These are phyloP conservation scores for Anaspis maculata DNA, from an alignment of 2,888 invertebrate genomes.

Conservation along the genomic window DNA sequence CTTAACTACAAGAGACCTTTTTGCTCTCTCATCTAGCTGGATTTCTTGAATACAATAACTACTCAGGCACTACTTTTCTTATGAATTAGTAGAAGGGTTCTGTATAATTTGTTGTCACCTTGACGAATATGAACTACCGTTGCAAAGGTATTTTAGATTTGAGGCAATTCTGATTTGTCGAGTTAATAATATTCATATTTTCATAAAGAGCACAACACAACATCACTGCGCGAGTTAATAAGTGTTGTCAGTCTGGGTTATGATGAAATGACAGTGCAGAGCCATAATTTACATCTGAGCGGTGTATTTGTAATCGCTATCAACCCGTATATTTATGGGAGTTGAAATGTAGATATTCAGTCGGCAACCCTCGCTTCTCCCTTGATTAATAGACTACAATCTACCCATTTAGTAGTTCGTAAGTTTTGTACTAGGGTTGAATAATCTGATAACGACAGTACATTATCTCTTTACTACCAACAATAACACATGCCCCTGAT, in stretches of 20 bases:
- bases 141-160: too few species aligned
- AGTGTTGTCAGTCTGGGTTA: slow-evolving; percentile 24
- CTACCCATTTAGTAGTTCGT: slow-evolving; percentile 37
- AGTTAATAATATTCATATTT: too few species aligned
- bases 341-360: slow-evolving; percentile 29
- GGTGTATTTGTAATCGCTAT: slow-evolving; percentile 29
- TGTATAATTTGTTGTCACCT: too few species aligned
- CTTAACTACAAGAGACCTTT: too few species aligned
- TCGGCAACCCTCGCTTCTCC: slow-evolving; percentile 25
- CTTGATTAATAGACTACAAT: slow-evolving; percentile 38
- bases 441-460: slow-evolving; percentile 38
- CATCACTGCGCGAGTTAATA: slow-evolving; percentile 8
- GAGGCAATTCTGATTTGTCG: too few species aligned
- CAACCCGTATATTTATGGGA: slow-evolving; percentile 31
- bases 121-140: too few species aligned
- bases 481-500: slow-evolving; percentile 14
- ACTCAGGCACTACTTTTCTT: neutral
- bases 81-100: too few species aligned
- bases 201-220: too few species aligned
- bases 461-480: slow-evolving; percentile 27
- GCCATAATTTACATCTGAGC: slow-evolving; percentile 27
- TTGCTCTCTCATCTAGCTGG: too few species aligned
- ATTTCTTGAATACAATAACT: neutral
- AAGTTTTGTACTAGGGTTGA: slow-evolving; percentile 32
- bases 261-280: slow-evolving; percentile 25